Base-by-base conservation (phyloP, 2,797 vertebrate genomes). In the Muscicapa striata region DNA sequence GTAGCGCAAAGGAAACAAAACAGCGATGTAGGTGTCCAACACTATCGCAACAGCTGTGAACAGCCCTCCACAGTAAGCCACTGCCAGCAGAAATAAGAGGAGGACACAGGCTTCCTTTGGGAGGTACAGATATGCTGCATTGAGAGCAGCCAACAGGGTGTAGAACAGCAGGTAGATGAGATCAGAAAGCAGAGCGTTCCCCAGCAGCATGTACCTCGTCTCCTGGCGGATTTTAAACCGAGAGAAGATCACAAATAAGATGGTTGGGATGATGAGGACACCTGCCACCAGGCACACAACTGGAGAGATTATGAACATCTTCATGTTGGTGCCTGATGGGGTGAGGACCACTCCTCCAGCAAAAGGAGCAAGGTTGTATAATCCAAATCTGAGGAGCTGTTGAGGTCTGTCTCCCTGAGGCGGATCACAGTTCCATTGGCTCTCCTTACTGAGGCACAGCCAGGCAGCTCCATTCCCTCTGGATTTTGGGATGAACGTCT, bases 171-270 rank as follows among this genome's bases (percentile, higher is more conserved):
- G 92, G 91, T 98, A 98, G 15, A 98, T 91, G 38, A 98, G 94
- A 84, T 98, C 98, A n/a, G 97, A 98, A 26, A 98, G 82, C 95
- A 98, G 90, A 64, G 97, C 94, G 9, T 98, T 98, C 64, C 97
- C 98, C 93, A 98, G 95, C 52, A 98, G 97, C 74, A 98, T 94
- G 95, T 98, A 98, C 69, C 98, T 98, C 4, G 98, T 98, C 92
- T 98, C 98, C 89, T 96, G 97, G 48, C 97, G 97, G 80, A 98
- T 95, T 51, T 72, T 95, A 48, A 95, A 93, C 30, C 61, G 98
- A 32, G 97, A 97, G 72, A 98, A 95, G 81, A 98, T 98, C 45
- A 97, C 97, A 66, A 97, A 96, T 51, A 98, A 88, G 91, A 98
- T 97, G 54, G 96, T 95, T 32, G 98, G 98, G 46, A 97, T 98